Conservation (phyloP, 2,888 invertebrate genomes). For the Heliconius aoede region DNA sequence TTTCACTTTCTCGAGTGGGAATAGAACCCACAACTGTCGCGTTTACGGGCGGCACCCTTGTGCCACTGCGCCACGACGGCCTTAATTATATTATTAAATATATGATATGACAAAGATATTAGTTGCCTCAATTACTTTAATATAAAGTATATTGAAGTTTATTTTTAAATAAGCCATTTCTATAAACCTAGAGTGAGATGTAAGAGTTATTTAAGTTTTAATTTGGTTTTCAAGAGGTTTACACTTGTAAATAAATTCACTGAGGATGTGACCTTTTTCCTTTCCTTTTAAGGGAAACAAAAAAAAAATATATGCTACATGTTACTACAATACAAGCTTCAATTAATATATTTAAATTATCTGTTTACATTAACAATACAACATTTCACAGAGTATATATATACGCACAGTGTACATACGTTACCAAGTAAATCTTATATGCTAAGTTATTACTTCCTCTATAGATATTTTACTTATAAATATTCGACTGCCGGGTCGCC, state of each 20-base stretch:
- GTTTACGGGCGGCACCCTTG: too few relatives aligned
- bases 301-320: neutral
- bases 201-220: too few relatives aligned
- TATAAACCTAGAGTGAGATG: too few relatives aligned
- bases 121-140: neutral
- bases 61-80: too few relatives aligned
- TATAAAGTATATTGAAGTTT: neutral
- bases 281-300: neutral
- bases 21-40: too few relatives aligned
- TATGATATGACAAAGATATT: neutral
- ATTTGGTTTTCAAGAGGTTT: too few relatives aligned
- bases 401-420: too few relatives aligned
- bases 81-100: too few relatives aligned
- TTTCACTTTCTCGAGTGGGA: too few relatives aligned
- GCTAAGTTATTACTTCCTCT: constrained; percentile 10
- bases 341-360: neutral
- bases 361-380: neutral
- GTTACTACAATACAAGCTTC: too few relatives aligned
- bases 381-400: neutral
- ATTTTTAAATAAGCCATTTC: too few relatives aligned
- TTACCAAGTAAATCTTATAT: neutral
- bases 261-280: neutral
- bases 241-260: neutral
- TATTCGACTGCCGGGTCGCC: constrained; percentile 11
- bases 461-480: constrained; percentile 18